Evolutionary conservation across 2,113 vertebrate species (phyloP), one percentile per base, ranked within the genome.

Genomic region (Vanacampus margaritifer): DNA sequence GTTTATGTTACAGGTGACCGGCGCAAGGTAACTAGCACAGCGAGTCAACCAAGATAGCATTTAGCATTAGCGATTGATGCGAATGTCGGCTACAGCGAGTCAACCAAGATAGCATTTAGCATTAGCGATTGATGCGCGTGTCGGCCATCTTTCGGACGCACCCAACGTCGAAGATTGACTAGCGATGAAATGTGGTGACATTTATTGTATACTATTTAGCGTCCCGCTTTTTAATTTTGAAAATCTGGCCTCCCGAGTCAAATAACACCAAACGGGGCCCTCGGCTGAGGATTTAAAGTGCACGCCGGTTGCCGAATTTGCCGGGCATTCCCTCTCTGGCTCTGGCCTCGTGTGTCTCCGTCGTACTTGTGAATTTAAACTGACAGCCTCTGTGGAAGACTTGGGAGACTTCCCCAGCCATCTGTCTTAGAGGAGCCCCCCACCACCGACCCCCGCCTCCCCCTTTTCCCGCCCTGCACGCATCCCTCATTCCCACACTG

Each of bases 401-500:
- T 87, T 87, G 89, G 85, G 83, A 89, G 86, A 89, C 89, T 90
- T 90, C 90, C 89, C 87, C 85, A 83, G 88, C 91, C 91, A 92
- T 91, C 89, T 90, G 90, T 92, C 88, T 90, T 85, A 75, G 80
- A 87, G 79, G 64, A 75, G 35, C 79, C 81, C 51, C 6, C 57
- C 63, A 3, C 23, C 23, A 13, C 23, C 50, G 7, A 56, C 83
- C 82, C 60, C 60, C 58, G 6, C 57, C 13, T 72, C 69, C 89
- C 82, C 80, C 79, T 46, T n/a, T 86, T 65, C 75, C 80, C 90
- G 88, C 86, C 90, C 92, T 90, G 91, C 90, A 92, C 88, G 89
- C 91, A 91, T 94, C 86, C 91, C 89, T 90, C 91, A 94, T 93
- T 94, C 94, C 93, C 82, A 95, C 94, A 94, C 87, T 90, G 91